Evolutionary conservation across 2,113 vertebrate genomes (phyloP), one percentile per base, ranked within the genome.

Genomic region (Coregonus clupeaformis): DNA sequence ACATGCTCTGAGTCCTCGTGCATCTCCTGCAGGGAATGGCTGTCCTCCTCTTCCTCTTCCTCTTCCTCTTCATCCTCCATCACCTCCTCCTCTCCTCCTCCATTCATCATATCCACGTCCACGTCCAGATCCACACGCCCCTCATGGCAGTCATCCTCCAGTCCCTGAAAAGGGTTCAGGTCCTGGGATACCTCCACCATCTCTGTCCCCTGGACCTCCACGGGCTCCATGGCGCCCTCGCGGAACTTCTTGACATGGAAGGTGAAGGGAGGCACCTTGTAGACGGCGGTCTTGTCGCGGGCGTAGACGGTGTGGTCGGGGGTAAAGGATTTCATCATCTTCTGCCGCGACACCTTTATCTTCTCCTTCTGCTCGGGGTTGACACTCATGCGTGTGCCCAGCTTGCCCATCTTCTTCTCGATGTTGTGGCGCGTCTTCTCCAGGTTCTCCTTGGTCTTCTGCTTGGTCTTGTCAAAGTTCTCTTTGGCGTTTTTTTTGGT

Each of bases 191-290:
- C 96, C 72, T 96, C 94, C 85, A 94, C 94, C 93, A 96, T 94
- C 91, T 97, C 96, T 0, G 94, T 95, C 85, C 94, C 94, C 75
- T 95, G 92, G 83, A 95, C 89, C 78, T 95, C 93, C 83, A 96
- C 97, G 82, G 84, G 89, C 80, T 95, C 93, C 83, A 96, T 97
- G 83, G 84, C 66, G 65, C 97, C 98, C 68, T 96, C 96, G 62
- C 98, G 91, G 87, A 98, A 94, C 90, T 99, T 99, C 94, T 99
- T 99, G 57, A 99, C 98, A 0, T 97, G 94, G 90, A 99, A 99
- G 74, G 98, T 99, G 87, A 99, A 99, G 4, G 98, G 98, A 0
- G 97, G 97, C 75, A 99, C 97, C 60, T 95, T 97, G 93, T 99
- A 99, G 76, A 98, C 95, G 0, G 94, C 94, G 0, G 94, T 95